Percentiles rank a stretch among this genome's conserved stretches.
Conservation (phyloP, 2,888 invertebrate genomes). For the Caradrina clavipalpis region DNA sequence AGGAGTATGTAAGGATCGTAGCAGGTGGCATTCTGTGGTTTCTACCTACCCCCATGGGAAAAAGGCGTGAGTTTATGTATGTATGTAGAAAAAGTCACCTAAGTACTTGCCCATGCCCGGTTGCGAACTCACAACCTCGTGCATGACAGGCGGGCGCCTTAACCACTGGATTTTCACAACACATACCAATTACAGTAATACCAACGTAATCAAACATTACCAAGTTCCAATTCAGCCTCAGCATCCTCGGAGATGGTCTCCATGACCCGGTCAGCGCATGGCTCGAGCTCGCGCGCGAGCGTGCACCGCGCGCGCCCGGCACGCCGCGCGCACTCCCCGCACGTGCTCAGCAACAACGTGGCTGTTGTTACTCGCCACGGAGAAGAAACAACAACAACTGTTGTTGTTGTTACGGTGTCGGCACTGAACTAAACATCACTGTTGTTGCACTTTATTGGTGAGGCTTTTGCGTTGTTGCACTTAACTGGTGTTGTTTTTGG, state of each 20-base stretch:
- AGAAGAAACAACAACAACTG: constrained; percentile 19
- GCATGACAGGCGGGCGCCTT: no score
- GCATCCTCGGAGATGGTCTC: constrained; percentile 93
- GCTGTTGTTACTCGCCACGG: constrained; percentile 44
- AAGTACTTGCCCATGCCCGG: no score
- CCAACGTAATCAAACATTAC: constrained; percentile 80
- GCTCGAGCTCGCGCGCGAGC: constrained; percentile 81
- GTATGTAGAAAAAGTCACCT: no score
- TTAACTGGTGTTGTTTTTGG: constrained; percentile 7
- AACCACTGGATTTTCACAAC: no score
- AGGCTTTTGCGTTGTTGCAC: constrained; percentile 31
- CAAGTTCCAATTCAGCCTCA: constrained; percentile 93
- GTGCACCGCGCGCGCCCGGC: constrained; percentile 81
- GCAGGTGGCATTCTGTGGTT: no score
- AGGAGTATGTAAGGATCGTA: no score
- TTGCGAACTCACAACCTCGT: no score
- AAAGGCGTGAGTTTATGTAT: no score
- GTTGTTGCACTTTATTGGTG: constrained; percentile 16
- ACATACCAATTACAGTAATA: no score
- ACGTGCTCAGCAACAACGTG: constrained; percentile 74
- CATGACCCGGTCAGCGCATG: constrained; percentile 89
- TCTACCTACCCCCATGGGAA: no score
- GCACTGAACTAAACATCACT: constrained; percentile 50
- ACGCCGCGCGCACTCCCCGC: constrained; percentile 83
- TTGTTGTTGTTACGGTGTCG: constrained; percentile 39